A percentile compares a stretch with the other conserved stretches of the same genome.
Conservation (phyloP, 2,888 invertebrate genomes). For the Achlya flavicornis region DNA sequence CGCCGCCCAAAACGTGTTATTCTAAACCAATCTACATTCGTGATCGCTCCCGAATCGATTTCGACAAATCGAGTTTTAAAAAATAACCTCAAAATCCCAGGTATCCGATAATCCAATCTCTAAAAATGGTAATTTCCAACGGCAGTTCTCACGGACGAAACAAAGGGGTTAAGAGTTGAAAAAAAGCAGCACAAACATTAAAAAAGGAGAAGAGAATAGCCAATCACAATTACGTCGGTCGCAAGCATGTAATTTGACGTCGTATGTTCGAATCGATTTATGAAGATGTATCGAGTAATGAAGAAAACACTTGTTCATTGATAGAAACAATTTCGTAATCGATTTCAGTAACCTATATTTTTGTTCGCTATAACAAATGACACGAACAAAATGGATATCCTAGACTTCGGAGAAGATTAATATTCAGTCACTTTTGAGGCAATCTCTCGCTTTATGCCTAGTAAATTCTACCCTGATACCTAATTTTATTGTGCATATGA, state of each 20-base stretch:
- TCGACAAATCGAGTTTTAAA: constrained; percentile 52
- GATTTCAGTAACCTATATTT: constrained; percentile 12
- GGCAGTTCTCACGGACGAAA: constrained; percentile 77
- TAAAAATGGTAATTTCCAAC: constrained; percentile 81
- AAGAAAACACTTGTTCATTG: constrained; percentile 37
- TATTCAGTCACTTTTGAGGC: too few species aligned
- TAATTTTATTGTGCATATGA: too few species aligned
- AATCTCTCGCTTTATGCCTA: too few species aligned
- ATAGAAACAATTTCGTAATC: constrained; percentile 20
- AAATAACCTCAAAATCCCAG: constrained; percentile 61
- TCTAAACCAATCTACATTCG: constrained; percentile 61
- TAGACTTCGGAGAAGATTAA: too few species aligned
- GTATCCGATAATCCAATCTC: constrained; percentile 75
- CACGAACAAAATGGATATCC: neutral
- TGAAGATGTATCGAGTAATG: constrained; percentile 38
- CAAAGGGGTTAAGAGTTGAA: constrained; percentile 68
- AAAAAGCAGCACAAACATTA: constrained; percentile 61
- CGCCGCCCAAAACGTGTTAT: constrained; percentile 69
- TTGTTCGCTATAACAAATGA: neutral
- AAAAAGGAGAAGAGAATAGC: constrained; percentile 66
- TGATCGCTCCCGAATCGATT: constrained; percentile 57
- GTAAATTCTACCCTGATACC: too few species aligned
- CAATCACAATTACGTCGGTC: constrained; percentile 74
- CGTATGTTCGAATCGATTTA: constrained; percentile 49
- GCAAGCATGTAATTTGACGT: constrained; percentile 63